Conservation (phyloP, 2,113 vertebrate species). For the Engystomops pustulosus region DNA sequence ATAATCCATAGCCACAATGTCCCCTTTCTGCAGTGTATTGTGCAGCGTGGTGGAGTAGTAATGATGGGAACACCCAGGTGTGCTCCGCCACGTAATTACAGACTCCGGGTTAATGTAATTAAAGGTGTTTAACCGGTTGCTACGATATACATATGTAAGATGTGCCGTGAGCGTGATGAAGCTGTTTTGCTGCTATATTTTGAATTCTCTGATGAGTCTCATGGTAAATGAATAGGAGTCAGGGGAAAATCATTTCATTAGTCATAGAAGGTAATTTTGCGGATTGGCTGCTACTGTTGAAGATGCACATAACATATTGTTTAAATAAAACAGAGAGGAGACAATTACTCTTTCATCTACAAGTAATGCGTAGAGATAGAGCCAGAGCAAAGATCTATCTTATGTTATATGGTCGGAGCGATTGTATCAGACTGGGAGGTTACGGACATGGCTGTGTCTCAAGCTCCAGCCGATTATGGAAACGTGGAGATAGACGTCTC, state of each 20-base stretch:
- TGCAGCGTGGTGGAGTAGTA: background rate
- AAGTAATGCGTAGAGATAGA: background rate
- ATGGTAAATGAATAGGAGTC: slow-evolving; percentile 41
- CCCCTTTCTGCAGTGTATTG: background rate
- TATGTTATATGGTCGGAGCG: too few relatives aligned
- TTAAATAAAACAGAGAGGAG: slow-evolving; percentile 1
- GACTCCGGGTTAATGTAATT: slow-evolving; percentile 42
- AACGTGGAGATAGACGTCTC: too few relatives aligned
- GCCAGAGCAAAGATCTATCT: background rate
- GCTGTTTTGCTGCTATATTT: slow-evolving; percentile 38
- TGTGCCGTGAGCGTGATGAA: background rate
- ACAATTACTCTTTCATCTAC: slow-evolving; percentile 21
- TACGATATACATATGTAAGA: slow-evolving; percentile 32
- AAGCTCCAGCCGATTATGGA: too few relatives aligned
- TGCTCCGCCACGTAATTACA: slow-evolving; percentile 20
- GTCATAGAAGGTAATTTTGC: slow-evolving; percentile 1
- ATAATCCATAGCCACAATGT: background rate
- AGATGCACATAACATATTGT: slow-evolving; percentile 3
- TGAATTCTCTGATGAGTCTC: slow-evolving; percentile 32
- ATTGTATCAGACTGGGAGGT: too few relatives aligned
- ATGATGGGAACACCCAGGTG: slow-evolving; percentile 21
- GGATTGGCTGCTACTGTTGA: background rate
- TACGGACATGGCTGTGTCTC: too few relatives aligned
- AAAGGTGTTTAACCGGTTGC: slow-evolving; percentile 45
- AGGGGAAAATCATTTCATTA: slow-evolving; percentile 27